These are phyloP conservation scores for Enhydra lutris DNA, from an alignment of 2,113 vertebrate species.

Conservation along the genomic window DNA sequence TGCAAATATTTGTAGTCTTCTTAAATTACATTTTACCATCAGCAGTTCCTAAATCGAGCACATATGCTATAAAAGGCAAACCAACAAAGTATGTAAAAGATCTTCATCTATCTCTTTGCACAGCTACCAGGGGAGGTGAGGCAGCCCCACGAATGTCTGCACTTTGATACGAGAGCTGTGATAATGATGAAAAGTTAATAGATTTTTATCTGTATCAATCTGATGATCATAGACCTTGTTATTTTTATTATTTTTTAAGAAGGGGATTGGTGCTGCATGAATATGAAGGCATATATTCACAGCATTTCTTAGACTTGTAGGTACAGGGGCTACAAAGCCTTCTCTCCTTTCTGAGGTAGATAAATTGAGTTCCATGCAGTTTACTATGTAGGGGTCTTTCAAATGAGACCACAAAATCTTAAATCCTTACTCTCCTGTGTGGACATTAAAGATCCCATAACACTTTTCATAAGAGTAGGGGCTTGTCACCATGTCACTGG, in stretches of 20 bases:
- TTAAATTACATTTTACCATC: constrained; percentile 69
- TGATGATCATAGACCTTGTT: constrained; percentile 59
- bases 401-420: constrained; percentile 76
- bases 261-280: constrained; percentile 9
- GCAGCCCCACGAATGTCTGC: not conserved
- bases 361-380: constrained; percentile 78
- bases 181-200: constrained; percentile 67
- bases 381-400: constrained; percentile 77
- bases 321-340: constrained; percentile 61
- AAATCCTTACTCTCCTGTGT: constrained; percentile 58
- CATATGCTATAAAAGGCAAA: constrained; percentile 51
- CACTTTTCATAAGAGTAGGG: constrained; percentile 66
- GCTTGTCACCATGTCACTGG: constrained; percentile 46
- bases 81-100: constrained; percentile 67
- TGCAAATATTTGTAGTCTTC: constrained; percentile 53
- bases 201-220: constrained; percentile 59
- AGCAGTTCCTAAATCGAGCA: constrained; percentile 47
- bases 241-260: constrained; percentile 72
- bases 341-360: constrained; percentile 64
- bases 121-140: not conserved
- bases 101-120: constrained; percentile 25
- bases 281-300: constrained; percentile 67
- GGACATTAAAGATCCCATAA: constrained; percentile 72
- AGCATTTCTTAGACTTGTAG: constrained; percentile 65
- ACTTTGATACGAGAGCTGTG: constrained; percentile 59